Conservation (phyloP, 2,113 vertebrate species). For the Dipodomys stephensi region DNA sequence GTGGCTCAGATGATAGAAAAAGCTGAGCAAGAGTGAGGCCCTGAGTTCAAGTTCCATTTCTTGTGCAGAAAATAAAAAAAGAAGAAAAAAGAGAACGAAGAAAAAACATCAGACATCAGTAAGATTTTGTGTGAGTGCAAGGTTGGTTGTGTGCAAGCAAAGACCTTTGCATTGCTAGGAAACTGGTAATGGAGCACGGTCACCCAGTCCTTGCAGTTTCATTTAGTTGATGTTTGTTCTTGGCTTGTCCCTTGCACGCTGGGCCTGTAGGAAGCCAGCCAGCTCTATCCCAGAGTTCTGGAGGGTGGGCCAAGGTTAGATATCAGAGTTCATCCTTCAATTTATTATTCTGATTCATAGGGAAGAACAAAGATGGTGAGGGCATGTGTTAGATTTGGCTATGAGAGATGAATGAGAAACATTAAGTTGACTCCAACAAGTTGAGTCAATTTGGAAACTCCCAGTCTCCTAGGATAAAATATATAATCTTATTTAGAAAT, state of each 20-base stretch:
- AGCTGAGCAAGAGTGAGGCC: no score
- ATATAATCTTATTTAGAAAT: slow-evolving; percentile 73
- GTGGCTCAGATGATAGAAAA: no score
- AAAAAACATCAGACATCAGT: neutral
- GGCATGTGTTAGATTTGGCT: slow-evolving; percentile 7
- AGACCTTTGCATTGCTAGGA: neutral
- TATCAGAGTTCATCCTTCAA: neutral
- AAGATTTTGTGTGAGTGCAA: neutral
- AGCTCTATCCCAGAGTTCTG: neutral
- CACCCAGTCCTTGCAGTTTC: neutral
- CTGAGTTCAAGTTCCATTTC: no score
- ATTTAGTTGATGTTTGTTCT: neutral
- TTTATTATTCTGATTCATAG: slow-evolving; percentile 12
- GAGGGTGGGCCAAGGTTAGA: neutral
- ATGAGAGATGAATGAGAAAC: slow-evolving; percentile 25
- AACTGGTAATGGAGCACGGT: neutral
- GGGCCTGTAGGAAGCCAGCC: neutral
- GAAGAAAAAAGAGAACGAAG: neutral
- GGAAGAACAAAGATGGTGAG: slow-evolving; percentile 30
- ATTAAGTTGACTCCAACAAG: slow-evolving; percentile 34
- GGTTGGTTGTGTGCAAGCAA: neutral
- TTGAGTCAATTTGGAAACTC: slow-evolving; percentile 58
- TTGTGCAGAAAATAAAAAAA: no score
- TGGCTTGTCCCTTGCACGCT: neutral
- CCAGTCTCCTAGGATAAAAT: slow-evolving; percentile 48